phyloP scores from a whole-genome alignment of 2,797 vertebrate species.

The Diplodus sargus region DNA sequence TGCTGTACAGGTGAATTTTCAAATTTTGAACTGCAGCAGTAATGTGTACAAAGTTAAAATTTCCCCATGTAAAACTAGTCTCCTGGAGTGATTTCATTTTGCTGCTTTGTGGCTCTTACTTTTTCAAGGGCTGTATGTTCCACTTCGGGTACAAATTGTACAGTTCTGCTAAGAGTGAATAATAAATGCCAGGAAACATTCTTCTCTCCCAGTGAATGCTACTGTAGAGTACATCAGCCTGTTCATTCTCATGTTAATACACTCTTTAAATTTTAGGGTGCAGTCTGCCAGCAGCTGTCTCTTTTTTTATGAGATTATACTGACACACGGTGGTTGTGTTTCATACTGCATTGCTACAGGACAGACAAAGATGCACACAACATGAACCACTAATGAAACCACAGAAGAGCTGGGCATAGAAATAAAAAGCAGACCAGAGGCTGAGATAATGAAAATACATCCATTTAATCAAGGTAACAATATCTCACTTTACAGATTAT shows the following conservation, averaged over 20 bases:
- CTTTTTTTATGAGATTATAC: slow-evolving; percentile 21
- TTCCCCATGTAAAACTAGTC: slow-evolving; percentile 92
- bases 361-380: not conserved
- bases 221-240: slow-evolving; percentile 15
- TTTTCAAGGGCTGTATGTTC: slow-evolving; percentile 91
- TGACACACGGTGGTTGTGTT: slow-evolving; percentile 59
- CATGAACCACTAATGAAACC: not conserved
- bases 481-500: slow-evolving; percentile 49
- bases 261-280: not conserved
- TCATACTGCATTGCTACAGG: slow-evolving; percentile 41
- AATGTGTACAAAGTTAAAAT: slow-evolving; percentile 92
- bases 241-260: slow-evolving; percentile 9
- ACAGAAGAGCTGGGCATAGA: not conserved
- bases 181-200: slow-evolving; percentile 87
- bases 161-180: slow-evolving; percentile 89
- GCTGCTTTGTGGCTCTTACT: slow-evolving; percentile 96
- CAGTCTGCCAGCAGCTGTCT: not conserved
- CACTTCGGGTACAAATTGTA: slow-evolving; percentile 93
- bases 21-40: slow-evolving; percentile 91
- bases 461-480: slow-evolving; percentile 59
- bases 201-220: slow-evolving; percentile 49
- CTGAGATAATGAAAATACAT: slow-evolving; percentile 56
- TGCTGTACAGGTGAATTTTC: slow-evolving; percentile 97
- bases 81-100: slow-evolving; percentile 91
- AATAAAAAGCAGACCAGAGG: slow-evolving; percentile 13